Evolutionary conservation across 2,797 vertebrate genomes (phyloP).

Genomic region (Petrocephalus schoutedeni): DNA sequence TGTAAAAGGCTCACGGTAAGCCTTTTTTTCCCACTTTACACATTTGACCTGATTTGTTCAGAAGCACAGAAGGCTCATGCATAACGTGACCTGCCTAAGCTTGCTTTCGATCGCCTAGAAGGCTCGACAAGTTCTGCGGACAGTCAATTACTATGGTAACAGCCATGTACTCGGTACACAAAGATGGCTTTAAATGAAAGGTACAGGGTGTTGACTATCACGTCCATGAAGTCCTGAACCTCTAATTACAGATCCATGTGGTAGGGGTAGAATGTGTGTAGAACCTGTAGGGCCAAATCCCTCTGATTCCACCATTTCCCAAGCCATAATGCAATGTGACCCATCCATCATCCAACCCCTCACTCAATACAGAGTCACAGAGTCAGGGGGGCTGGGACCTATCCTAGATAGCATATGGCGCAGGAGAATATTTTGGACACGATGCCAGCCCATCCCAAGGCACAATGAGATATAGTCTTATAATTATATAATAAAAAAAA

Average conservation of each 20-base stretch:
- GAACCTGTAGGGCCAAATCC: neutral
- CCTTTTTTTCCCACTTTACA: neutral
- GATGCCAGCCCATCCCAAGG: neutral
- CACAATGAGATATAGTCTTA: neutral
- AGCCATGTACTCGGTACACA: neutral
- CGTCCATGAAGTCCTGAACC: neutral
- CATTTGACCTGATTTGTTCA: neutral
- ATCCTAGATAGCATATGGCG: neutral
- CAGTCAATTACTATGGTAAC: conserved; percentile 8
- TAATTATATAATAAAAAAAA: neutral
- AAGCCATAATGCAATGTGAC: neutral
- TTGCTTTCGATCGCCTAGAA: neutral
- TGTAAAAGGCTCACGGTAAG: neutral
- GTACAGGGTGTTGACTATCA: neutral
- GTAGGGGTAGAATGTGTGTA: neutral
- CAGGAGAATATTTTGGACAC: neutral
- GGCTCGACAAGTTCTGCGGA: neutral
- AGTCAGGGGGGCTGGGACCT: neutral
- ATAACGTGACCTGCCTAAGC: neutral
- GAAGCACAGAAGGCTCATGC: neutral
- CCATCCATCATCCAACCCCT: neutral
- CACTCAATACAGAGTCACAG: neutral
- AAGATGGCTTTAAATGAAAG: neutral
- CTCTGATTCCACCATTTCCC: neutral
- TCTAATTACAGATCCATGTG: neutral